Evolutionary conservation across 2,113 vertebrate species (phyloP).

Genomic region (Nothobranchius kuhntae): DNA sequence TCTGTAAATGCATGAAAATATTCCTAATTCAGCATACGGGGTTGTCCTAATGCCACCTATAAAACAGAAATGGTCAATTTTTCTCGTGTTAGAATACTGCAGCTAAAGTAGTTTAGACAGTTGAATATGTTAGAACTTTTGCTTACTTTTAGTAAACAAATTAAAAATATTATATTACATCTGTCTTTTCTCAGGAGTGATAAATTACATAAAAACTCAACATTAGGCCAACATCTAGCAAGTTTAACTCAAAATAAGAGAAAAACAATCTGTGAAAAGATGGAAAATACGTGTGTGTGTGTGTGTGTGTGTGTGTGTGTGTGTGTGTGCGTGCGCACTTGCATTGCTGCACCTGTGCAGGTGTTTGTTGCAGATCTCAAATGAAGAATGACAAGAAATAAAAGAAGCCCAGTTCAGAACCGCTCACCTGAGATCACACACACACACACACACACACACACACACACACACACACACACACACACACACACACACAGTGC

Average conservation of each 20-base stretch:
- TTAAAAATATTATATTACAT: too few species aligned
- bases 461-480: conserved; percentile 28
- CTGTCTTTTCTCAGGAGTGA: too few species aligned
- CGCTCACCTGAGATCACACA: conserved; percentile 66
- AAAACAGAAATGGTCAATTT: too few species aligned
- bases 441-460: not conserved
- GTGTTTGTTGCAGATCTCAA: conserved; percentile 45
- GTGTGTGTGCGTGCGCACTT: not conserved
- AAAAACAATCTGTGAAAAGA: not conserved
- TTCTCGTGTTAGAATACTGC: too few species aligned
- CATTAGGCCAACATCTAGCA: not conserved
- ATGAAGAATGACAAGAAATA: conserved; percentile 35
- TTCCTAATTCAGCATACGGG: too few species aligned
- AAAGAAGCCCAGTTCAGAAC: conserved; percentile 48
- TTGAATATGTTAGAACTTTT: too few species aligned
- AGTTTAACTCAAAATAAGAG: not conserved
- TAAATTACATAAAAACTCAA: not conserved
- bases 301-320: too few species aligned
- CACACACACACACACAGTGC: conserved; percentile 1
- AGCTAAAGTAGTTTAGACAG: too few species aligned
- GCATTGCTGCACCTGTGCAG: conserved; percentile 22
- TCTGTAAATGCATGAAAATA: too few species aligned
- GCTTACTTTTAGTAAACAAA: too few species aligned
- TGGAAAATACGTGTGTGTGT: not conserved
- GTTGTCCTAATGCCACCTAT: too few species aligned